phyloP scores from a whole-genome alignment of 2,888 invertebrate species.

The Folsomia candida region DNA sequence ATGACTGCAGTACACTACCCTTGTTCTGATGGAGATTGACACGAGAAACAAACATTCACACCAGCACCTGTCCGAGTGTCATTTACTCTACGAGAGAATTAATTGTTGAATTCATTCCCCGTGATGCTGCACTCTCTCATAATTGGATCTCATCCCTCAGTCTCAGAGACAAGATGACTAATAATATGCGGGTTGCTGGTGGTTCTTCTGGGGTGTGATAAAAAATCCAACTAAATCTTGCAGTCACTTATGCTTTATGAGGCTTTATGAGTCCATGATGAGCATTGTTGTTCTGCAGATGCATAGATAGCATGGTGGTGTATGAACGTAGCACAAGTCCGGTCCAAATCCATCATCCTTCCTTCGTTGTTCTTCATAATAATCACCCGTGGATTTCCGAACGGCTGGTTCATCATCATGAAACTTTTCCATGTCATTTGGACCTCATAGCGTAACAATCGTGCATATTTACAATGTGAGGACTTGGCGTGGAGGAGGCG shows the following conservation, averaged over 20 bases:
- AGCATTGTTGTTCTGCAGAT: too few species aligned
- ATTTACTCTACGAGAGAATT: neutral
- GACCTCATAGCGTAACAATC: too few species aligned
- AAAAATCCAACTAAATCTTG: neutral
- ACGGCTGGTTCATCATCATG: neutral
- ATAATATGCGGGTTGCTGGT: neutral
- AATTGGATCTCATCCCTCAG: neutral
- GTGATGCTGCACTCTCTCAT: slow-evolving; percentile 1
- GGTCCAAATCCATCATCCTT: neutral
- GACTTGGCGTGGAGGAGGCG: neutral
- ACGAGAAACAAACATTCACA: slow-evolving; percentile 2
- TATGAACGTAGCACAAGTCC: too few species aligned
- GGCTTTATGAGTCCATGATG: too few species aligned
- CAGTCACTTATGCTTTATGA: neutral
- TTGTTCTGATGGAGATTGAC: neutral
- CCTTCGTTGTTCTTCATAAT: neutral
- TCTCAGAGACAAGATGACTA: neutral
- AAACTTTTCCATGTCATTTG: too few species aligned
- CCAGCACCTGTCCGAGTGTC: slow-evolving; percentile 2
- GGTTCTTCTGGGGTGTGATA: neutral
- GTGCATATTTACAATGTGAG: neutral
- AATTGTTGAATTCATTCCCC: slow-evolving; percentile 3
- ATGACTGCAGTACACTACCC: neutral
- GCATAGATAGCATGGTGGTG: too few species aligned
- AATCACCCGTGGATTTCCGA: neutral